phyloP scores from a whole-genome alignment of 2,888 invertebrate species.

The Hylaea fasciaria region DNA sequence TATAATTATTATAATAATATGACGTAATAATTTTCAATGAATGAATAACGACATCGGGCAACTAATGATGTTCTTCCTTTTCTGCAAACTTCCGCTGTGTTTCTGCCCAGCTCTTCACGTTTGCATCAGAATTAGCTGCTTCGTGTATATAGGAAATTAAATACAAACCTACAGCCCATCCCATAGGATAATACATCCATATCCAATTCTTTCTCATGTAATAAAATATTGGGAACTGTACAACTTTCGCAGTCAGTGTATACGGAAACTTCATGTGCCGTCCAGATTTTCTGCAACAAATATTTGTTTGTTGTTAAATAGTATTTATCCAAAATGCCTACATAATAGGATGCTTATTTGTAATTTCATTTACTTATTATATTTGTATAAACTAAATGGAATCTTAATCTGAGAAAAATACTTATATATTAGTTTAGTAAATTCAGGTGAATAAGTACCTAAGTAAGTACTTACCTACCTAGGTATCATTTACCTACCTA shows the following conservation, averaged over 20 bases:
- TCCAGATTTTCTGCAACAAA: constrained; percentile 73
- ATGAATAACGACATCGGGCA: neutral
- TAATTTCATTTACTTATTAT: neutral
- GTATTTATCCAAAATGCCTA: no score
- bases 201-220: constrained; percentile 90
- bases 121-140: constrained; percentile 81
- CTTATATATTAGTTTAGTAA: no score
- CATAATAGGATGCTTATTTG: neutral
- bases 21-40: no score
- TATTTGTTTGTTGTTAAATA: neutral
- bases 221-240: constrained; percentile 91
- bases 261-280: constrained; percentile 95
- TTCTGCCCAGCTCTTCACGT: constrained; percentile 69
- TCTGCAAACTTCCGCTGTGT: constrained; percentile 66
- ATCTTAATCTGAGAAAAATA: no score
- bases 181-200: constrained; percentile 88
- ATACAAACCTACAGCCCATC: constrained; percentile 83
- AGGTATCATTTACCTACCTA: no score
- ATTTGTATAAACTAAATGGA: no score
- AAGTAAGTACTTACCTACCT: no score
- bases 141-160: constrained; percentile 88
- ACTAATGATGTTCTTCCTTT: constrained; percentile 64
- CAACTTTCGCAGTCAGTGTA: constrained; percentile 91
- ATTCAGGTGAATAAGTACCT: no score
- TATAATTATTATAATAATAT: no score